phyloP scores from a whole-genome alignment of 1,140 invertebrate species.

The Diachasma alloeum region DNA sequence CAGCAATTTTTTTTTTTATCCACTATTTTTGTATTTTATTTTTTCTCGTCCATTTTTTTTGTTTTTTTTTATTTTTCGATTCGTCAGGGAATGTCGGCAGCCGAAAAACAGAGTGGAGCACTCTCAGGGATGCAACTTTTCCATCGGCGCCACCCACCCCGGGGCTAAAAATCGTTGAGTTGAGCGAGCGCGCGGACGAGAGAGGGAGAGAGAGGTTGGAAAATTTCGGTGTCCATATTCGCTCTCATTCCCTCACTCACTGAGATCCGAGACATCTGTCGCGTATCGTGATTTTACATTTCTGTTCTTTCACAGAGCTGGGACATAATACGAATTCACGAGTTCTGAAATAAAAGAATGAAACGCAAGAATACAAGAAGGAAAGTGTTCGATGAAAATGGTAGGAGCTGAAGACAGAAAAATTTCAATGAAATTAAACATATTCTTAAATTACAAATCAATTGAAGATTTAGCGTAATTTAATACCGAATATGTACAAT shows the following conservation, averaged over 20 bases:
- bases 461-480: too few species aligned
- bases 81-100: slow-evolving; percentile 35
- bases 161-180: slow-evolving; percentile 60
- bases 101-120: slow-evolving; percentile 59
- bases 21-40: not conserved
- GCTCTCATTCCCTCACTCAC: slow-evolving; percentile 38
- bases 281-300: slow-evolving; percentile 60
- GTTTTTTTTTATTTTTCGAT: slow-evolving; percentile 34
- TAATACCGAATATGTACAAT: too few species aligned
- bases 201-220: not conserved
- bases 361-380: not conserved
- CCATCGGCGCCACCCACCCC: slow-evolving; percentile 52
- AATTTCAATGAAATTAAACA: too few species aligned
- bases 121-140: slow-evolving; percentile 63
- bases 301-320: slow-evolving; percentile 43
- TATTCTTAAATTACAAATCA: too few species aligned
- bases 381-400: not conserved
- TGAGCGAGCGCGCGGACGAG: slow-evolving; percentile 12
- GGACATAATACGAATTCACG: slow-evolving; percentile 33
- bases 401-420: not conserved
- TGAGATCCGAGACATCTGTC: slow-evolving; percentile 62
- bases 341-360: not conserved
- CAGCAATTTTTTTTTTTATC: not conserved
- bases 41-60: not conserved
- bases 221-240: slow-evolving; percentile 36